A percentile compares a stretch with the other conserved stretches of the same genome.
Evolutionary conservation across 2,113 vertebrate species (phyloP).

Genomic region (Anolis carolinensis): DNA sequence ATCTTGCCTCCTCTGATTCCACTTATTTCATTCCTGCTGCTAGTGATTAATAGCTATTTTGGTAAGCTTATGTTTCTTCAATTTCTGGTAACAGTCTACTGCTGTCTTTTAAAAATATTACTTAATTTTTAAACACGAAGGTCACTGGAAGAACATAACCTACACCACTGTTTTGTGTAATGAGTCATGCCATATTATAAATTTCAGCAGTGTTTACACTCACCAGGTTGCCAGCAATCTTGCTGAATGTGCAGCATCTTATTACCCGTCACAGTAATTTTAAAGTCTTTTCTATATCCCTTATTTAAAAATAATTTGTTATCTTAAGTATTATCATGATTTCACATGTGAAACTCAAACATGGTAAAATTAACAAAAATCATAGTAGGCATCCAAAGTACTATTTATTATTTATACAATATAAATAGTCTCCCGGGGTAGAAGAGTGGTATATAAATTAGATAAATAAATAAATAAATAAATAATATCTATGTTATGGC

Average conservation of each 20-base stretch:
- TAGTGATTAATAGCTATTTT: slow-evolving; percentile 57
- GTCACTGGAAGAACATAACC: slow-evolving; percentile 40
- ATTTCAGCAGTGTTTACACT: slow-evolving; percentile 32
- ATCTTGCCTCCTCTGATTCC: slow-evolving; percentile 41
- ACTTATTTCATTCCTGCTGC: slow-evolving; percentile 12
- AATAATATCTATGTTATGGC: background rate
- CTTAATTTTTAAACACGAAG: slow-evolving; percentile 49
- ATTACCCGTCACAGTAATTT: slow-evolving; percentile 38
- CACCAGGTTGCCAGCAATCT: slow-evolving; percentile 1
- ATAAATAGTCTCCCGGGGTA: too few relatives aligned
- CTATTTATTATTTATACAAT: background rate
- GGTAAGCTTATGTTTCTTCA: slow-evolving; percentile 39
- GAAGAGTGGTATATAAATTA: too few relatives aligned
- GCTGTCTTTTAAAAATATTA: slow-evolving; percentile 51
- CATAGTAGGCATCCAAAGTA: background rate
- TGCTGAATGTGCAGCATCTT: background rate
- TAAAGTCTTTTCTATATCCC: slow-evolving; percentile 33
- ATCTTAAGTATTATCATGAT: background rate
- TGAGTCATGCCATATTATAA: slow-evolving; percentile 20
- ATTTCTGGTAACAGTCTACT: slow-evolving; percentile 50
- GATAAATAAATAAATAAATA: too few relatives aligned
- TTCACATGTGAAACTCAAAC: background rate
- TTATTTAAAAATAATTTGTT: slow-evolving; percentile 31
- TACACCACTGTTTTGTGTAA: background rate
- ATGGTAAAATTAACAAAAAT: background rate